These are phyloP conservation scores for Chrysoperla carnea DNA, from an alignment of 1,140 invertebrate genomes.

Conservation along the genomic window DNA sequence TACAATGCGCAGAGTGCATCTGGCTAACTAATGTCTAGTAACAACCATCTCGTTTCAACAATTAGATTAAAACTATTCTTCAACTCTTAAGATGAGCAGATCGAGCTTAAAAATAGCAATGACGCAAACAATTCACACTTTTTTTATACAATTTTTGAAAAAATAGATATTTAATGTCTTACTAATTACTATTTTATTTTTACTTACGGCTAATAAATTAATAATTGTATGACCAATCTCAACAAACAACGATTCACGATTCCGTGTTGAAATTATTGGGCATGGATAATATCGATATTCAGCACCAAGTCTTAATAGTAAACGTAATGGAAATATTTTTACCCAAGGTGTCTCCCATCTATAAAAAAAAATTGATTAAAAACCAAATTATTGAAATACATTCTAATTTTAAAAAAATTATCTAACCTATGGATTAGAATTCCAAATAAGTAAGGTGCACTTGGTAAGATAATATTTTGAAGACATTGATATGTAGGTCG, in stretches of 20 bases:
- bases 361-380: slow-evolving; percentile 5
- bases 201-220: slow-evolving; percentile 57
- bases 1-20: no score
- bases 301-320: slow-evolving; percentile 64
- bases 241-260: slow-evolving; percentile 64
- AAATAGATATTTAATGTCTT: no score
- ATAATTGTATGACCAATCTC: slow-evolving; percentile 86
- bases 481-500: slow-evolving; percentile 70
- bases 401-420: no score
- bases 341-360: slow-evolving; percentile 79
- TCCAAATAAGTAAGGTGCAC: slow-evolving; percentile 60
- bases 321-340: slow-evolving; percentile 61
- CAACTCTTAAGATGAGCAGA: no score
- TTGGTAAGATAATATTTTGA: slow-evolving; percentile 55
- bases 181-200: no score
- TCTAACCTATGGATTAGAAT: slow-evolving; percentile 63
- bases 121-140: no score
- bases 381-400: background rate
- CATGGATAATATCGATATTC: slow-evolving; percentile 81
- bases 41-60: no score
- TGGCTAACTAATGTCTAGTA: no score
- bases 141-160: no score
- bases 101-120: no score
- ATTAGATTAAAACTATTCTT: no score
- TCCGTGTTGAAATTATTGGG: slow-evolving; percentile 62